These are phyloP conservation scores for Turdus rufiventris DNA, from an alignment of 2,113 vertebrate genomes.

Conservation along the genomic window DNA sequence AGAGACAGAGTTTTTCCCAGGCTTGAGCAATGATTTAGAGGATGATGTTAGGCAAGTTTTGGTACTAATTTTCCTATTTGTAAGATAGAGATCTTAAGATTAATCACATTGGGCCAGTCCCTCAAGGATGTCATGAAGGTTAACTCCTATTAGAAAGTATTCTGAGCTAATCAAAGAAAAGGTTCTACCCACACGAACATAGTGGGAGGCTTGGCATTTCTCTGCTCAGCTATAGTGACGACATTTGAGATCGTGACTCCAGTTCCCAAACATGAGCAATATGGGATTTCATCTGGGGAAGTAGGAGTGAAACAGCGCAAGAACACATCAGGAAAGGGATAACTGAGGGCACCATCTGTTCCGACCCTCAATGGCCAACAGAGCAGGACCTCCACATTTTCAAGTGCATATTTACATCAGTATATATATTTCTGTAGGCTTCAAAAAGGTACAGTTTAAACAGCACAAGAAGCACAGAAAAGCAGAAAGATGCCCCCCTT, in stretches of 20 bases:
- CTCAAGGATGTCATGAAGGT: conserved; percentile 5
- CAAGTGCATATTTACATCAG: not conserved
- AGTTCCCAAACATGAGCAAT: conserved; percentile 31
- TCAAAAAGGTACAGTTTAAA: not conserved
- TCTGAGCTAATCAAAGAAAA: conserved; percentile 41
- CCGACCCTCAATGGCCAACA: not conserved
- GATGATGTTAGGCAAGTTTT: not conserved
- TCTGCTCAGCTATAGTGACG: not conserved
- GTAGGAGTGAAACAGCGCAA: not conserved
- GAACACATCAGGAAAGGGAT: not conserved
- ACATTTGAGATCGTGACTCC: conserved; percentile 42
- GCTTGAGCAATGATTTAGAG: not conserved
- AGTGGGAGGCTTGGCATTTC: conserved; percentile 55
- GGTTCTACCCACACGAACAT: conserved; percentile 19
- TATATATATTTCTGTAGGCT: not conserved
- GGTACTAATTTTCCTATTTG: conserved; percentile 9
- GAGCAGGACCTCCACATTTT: not conserved
- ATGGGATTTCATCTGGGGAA: not conserved
- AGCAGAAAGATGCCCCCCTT: not conserved
- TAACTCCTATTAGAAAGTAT: conserved; percentile 26
- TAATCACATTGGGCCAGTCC: not conserved
- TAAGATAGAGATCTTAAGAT: not conserved
- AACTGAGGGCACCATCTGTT: not conserved
- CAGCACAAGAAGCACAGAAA: not conserved
- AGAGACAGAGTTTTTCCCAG: not conserved